Evolutionary conservation across 2,797 vertebrate genomes (phyloP).

Genomic region (Nannoperca australis): DNA sequence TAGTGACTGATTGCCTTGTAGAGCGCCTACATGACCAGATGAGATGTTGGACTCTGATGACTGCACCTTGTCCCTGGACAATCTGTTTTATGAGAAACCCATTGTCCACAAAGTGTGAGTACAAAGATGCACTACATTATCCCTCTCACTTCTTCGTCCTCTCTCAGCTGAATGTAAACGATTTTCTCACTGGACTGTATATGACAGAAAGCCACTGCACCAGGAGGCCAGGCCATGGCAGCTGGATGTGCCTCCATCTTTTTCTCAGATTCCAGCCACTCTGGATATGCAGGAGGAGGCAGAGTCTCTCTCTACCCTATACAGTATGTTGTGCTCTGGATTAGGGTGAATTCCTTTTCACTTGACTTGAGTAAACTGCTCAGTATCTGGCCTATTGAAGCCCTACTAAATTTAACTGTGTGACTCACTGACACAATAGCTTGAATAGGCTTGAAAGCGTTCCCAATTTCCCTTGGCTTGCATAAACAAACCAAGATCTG

Average conservation of each 20-base stretch:
- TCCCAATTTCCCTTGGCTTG: conserved; percentile 33
- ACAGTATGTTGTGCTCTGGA: conserved; percentile 83
- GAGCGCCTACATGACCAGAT: conserved; percentile 36
- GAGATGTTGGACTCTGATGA: conserved; percentile 87
- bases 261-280: conserved; percentile 88
- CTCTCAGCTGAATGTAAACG: conserved; percentile 7
- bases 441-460: conserved; percentile 42
- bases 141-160: background rate
- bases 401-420: conserved; percentile 52
- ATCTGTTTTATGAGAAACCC: conserved; percentile 90
- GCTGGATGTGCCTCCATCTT: conserved; percentile 84
- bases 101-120: conserved; percentile 88
- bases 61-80: conserved; percentile 84
- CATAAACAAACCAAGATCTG: conserved; percentile 19
- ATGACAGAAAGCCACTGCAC: conserved; percentile 84
- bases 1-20: background rate
- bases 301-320: conserved; percentile 69
- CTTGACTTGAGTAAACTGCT: conserved; percentile 63
- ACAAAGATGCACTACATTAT: conserved; percentile 12
- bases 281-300: conserved; percentile 89
- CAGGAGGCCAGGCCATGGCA: conserved; percentile 83
- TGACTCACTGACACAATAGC: conserved; percentile 50
- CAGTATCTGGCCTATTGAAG: conserved; percentile 46
- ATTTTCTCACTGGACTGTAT: conserved; percentile 21
- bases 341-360: conserved; percentile 66